Conservation (phyloP, 1,140 invertebrate genomes). For the Anthonomus grandis region DNA sequence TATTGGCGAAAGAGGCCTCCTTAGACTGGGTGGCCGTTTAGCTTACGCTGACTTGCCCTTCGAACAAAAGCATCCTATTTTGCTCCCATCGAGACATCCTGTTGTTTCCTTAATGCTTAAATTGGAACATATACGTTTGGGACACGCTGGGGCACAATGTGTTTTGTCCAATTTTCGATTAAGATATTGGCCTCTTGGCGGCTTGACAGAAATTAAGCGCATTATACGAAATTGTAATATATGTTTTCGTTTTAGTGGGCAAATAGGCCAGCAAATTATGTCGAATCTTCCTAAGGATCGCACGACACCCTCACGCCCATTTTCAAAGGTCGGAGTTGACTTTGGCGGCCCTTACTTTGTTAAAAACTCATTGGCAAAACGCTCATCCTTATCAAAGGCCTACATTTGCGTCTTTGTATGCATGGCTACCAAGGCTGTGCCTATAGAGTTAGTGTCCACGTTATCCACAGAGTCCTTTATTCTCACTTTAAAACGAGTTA, state of each 20-base stretch:
- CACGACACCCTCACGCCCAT: conserved; percentile 30
- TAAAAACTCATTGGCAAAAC: not conserved
- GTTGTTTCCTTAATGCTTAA: conserved; percentile 5
- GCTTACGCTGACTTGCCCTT: no score
- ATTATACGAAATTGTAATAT: conserved; percentile 6
- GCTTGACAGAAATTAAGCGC: conserved; percentile 18
- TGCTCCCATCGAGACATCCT: conserved; percentile 7
- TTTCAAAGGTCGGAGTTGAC: conserved; percentile 38
- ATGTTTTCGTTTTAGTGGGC: conserved; percentile 10
- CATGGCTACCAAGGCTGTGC: conserved; percentile 22
- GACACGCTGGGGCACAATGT: not conserved
- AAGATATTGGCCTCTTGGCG: conserved; percentile 21
- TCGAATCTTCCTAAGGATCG: conserved; percentile 31
- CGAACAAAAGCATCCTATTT: conserved; percentile 6
- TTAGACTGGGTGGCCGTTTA: no score
- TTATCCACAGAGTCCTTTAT: conserved; percentile 17
- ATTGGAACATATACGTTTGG: not conserved
- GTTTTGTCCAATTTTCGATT: not conserved
- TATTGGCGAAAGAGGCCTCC: no score
- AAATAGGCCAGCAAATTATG: not conserved
- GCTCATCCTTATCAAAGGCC: not conserved
- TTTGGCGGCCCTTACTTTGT: conserved; percentile 39
- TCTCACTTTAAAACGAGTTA: conserved; percentile 12
- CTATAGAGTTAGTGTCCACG: conserved; percentile 13
- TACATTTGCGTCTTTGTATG: conserved; percentile 23